A percentile compares a stretch with the other conserved stretches of the same genome.
Evolutionary conservation across 2,888 invertebrate species (phyloP).

Genomic region (Hofmannophila pseudospretella): DNA sequence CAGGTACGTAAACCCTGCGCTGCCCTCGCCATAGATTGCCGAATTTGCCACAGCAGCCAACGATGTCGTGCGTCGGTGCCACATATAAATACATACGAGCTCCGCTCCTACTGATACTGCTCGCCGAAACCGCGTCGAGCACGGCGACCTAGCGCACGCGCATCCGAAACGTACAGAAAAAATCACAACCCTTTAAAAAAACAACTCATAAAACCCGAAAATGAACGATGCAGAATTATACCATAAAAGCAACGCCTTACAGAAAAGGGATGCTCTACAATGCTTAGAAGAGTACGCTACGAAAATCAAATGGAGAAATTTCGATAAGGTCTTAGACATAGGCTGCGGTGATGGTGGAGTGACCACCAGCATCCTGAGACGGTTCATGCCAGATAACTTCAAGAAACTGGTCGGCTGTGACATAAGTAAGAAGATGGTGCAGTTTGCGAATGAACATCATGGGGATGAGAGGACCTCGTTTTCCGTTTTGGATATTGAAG

Average conservation of each 20-base stretch:
- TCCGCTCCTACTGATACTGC: conserved; percentile 45
- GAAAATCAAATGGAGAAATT: conserved; percentile 75
- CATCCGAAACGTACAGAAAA: conserved; percentile 23
- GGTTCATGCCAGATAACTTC: conserved; percentile 76
- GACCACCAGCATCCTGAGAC: conserved; percentile 79
- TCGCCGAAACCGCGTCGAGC: conserved; percentile 54
- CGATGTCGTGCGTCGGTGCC: conserved; percentile 33
- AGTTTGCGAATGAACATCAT: conserved; percentile 79
- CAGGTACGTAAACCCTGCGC: conserved; percentile 1
- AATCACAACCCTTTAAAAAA: too few relatives aligned
- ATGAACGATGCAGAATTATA: conserved; percentile 84
- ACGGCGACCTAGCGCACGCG: conserved; percentile 48
- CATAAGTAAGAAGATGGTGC: conserved; percentile 83
- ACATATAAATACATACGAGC: conserved; percentile 62
- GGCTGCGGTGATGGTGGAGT: conserved; percentile 88
- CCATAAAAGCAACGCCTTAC: conserved; percentile 81
- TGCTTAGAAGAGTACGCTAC: conserved; percentile 81
- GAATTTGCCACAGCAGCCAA: conserved; percentile 26
- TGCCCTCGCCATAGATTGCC: conserved; percentile 15
- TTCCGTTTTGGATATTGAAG: conserved; percentile 77
- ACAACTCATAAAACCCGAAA: conserved; percentile 8
- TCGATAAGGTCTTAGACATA: conserved; percentile 79
- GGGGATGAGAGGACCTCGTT: conserved; percentile 63
- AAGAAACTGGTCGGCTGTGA: conserved; percentile 80
- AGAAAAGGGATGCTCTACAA: conserved; percentile 76